These are phyloP conservation scores for Suillia variegata DNA, from an alignment of 2,888 invertebrate genomes.

Conservation along the genomic window DNA sequence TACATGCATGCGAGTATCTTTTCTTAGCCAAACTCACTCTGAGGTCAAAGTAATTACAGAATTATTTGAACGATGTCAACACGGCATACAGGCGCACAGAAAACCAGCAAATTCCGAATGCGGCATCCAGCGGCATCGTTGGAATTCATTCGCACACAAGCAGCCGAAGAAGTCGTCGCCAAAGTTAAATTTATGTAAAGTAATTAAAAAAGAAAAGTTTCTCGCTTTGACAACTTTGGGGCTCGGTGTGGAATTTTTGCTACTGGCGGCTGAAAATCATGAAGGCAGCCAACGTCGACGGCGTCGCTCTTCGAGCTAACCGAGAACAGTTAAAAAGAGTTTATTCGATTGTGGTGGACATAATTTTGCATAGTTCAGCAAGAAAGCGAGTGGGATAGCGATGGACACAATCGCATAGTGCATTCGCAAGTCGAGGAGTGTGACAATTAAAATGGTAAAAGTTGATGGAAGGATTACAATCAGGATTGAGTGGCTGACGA, in stretches of 20 bases:
- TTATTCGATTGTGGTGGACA: too few relatives aligned
- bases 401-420: background rate
- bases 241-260: background rate
- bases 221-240: background rate
- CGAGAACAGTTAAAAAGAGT: too few relatives aligned
- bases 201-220: slow-evolving; percentile 19
- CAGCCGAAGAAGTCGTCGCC: background rate
- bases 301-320: too few relatives aligned
- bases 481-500: too few relatives aligned
- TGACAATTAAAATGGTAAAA: too few relatives aligned
- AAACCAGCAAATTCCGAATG: slow-evolving; percentile 27
- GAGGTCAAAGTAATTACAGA: slow-evolving; percentile 41
- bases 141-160: background rate
- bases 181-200: slow-evolving; percentile 18
- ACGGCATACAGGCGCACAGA: too few relatives aligned
- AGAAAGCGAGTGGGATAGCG: too few relatives aligned
- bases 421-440: background rate
- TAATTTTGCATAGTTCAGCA: too few relatives aligned
- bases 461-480: too few relatives aligned
- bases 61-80: slow-evolving; percentile 33
- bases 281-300: too few relatives aligned
- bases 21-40: background rate
- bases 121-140: slow-evolving; percentile 1
- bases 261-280: background rate
- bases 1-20: background rate